Evolutionary conservation across 2,797 vertebrate genomes (phyloP).

Genomic region (Falco naumanni): DNA sequence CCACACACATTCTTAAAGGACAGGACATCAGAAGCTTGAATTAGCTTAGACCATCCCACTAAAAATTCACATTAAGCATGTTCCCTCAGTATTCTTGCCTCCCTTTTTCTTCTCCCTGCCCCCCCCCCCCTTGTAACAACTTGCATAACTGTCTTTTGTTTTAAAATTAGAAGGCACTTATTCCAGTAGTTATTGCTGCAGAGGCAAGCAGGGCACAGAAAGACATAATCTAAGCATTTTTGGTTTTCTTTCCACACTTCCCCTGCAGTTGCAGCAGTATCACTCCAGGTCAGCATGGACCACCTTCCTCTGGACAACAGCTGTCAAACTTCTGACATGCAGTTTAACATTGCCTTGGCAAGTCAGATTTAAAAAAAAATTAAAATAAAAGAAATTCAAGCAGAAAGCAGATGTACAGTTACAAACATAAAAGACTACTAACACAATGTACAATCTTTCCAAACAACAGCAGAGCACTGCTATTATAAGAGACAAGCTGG

Average conservation of each 20-base stretch:
- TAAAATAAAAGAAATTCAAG: neutral
- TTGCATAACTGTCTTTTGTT: neutral
- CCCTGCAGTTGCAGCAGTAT: neutral
- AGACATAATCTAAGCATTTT: neutral
- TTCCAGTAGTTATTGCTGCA: neutral
- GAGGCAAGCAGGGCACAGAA: neutral
- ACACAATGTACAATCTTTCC: neutral
- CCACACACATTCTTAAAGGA: neutral
- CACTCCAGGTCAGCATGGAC: neutral
- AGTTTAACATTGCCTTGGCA: neutral
- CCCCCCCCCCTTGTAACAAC: neutral
- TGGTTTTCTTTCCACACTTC: neutral
- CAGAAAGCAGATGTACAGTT: constrained; percentile 22
- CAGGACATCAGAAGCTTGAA: neutral
- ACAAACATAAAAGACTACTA: constrained; percentile 7
- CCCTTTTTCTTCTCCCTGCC: neutral
- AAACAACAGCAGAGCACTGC: neutral
- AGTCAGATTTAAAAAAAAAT: neutral
- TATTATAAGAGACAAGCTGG: neutral
- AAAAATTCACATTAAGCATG: neutral
- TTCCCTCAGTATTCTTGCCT: neutral
- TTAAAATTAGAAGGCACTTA: neutral
- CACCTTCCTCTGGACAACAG: neutral
- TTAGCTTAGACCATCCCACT: neutral
- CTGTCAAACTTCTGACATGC: neutral